A percentile compares a stretch with the other conserved stretches of the same genome.
phyloP scores from a whole-genome alignment of 2,113 vertebrate genomes.

The Alligator mississippiensis region DNA sequence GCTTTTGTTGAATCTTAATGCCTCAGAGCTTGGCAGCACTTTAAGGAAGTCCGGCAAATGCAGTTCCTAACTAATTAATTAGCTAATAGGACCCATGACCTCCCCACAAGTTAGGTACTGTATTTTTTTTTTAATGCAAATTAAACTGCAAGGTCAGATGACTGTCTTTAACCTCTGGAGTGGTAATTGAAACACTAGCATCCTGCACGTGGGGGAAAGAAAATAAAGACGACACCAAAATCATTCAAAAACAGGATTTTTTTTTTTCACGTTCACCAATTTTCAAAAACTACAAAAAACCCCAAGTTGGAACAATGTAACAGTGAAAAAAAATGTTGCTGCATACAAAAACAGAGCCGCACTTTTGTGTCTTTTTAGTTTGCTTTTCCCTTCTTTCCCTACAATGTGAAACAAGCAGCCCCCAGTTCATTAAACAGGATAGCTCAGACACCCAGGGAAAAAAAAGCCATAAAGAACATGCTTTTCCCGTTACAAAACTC shows the following conservation, averaged over 20 bases:
- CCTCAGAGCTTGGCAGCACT: not conserved
- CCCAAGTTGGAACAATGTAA: constrained; percentile 27
- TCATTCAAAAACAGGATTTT: constrained; percentile 23
- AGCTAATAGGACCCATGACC: not conserved
- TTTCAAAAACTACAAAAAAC: constrained; percentile 52
- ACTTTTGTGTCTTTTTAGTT: not conserved
- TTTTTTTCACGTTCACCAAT: not conserved
- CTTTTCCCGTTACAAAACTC: constrained; percentile 20
- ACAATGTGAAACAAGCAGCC: not conserved
- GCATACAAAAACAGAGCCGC: constrained; percentile 44
- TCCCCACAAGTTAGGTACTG: not conserved
- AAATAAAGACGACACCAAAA: constrained; percentile 26
- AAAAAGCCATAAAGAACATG: constrained; percentile 28
- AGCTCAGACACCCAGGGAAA: not conserved
- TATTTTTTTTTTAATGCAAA: not conserved
- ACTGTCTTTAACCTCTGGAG: not conserved
- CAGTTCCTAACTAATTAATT: not conserved
- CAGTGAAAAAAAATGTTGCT: not conserved
- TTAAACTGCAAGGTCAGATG: not conserved
- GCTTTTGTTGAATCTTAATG: not conserved
- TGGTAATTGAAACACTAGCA: not conserved
- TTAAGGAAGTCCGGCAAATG: not conserved
- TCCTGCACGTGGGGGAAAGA: not conserved
- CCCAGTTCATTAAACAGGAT: not conserved
- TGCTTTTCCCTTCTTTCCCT: constrained; percentile 2